Percentiles rank a stretch among this genome's conserved stretches.
These are phyloP conservation scores for Pyrocephalus nanus DNA, from an alignment of 2,797 vertebrate genomes.

Conservation along the genomic window DNA sequence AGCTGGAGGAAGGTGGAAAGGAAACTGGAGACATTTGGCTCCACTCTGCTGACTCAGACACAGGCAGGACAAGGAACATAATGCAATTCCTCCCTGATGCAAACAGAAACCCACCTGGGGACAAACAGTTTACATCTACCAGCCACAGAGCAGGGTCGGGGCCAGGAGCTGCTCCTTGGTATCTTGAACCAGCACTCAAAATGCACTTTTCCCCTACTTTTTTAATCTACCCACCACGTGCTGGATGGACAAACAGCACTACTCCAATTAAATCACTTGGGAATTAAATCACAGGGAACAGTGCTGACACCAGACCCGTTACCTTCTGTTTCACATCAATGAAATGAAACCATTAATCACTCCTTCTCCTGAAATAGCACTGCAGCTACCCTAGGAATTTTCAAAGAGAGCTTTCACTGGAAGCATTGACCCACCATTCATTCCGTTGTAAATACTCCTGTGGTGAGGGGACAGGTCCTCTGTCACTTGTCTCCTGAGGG, in stretches of 20 bases:
- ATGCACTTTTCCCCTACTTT: background rate
- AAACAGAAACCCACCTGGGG: background rate
- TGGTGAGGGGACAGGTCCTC: slow-evolving; percentile 89
- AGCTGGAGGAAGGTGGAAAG: background rate
- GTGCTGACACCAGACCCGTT: background rate
- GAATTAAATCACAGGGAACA: too few relatives aligned
- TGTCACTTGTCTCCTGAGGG: slow-evolving; percentile 82
- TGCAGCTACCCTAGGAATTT: background rate
- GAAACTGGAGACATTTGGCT: background rate
- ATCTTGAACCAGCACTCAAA: background rate
- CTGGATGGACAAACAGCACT: background rate
- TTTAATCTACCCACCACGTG: background rate
- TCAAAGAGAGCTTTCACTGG: slow-evolving; percentile 43
- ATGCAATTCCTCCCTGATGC: background rate
- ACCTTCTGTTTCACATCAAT: background rate
- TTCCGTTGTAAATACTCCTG: slow-evolving; percentile 94
- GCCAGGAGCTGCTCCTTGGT: background rate
- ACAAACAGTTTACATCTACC: background rate
- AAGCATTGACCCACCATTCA: slow-evolving; percentile 88
- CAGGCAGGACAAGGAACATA: background rate
- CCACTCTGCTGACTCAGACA: background rate
- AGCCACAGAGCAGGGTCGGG: background rate
- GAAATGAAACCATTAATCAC: background rate
- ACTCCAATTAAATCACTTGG: background rate
- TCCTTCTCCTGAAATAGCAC: background rate